Evolutionary conservation across 1,140 invertebrate species (phyloP), one percentile per base, ranked within the genome.

Genomic region (Drosophila serrata): DNA sequence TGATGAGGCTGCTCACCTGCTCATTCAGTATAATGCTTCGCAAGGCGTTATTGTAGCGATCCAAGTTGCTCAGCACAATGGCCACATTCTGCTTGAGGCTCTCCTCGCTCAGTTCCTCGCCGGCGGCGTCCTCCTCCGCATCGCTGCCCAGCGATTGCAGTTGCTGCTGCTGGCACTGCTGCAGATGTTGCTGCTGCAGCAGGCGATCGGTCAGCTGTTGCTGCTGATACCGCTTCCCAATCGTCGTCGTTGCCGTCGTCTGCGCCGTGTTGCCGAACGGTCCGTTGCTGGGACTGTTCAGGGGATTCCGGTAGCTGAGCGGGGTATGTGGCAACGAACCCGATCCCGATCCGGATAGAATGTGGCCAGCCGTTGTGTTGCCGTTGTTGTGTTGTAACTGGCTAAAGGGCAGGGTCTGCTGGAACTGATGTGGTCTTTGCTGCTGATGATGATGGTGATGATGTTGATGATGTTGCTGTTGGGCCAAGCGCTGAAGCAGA

Each of bases 51-150:
- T 92, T 92, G 31, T 92, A 92, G 17, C 91, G 80, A 74, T 93
- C 87, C 78, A 93, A 79, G 73, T 93, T 93, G 69, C 81, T 93
- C 53, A 93, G 57, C 42, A 93, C 92, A 74, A 93, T 93, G 61
- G 91, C 90, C 46, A 93, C 92, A 92, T 93, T 93, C 67, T 91
- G 85, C 48, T 92, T 93, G 45, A 93, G 78, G 63, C 90, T 90
- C 79, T 92, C 92, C 39, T 93, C 92, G 70, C 91, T 93, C 70
- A 93, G 68, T 85, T 93, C 92, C 24, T 92, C 82, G 39, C 59
- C 65, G 15, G 63, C 15, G 53, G 53, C 24, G 43, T 57, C 65
- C 67, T 73, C 81, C 59, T 75, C 75, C 31, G 33, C 46, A 42
- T 69, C 59, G 63, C 55, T 27, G 39, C 62, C 69, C 55, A 80